Evolutionary conservation across 2,888 invertebrate genomes (phyloP).

Genomic region (Blastobasis adustella): DNA sequence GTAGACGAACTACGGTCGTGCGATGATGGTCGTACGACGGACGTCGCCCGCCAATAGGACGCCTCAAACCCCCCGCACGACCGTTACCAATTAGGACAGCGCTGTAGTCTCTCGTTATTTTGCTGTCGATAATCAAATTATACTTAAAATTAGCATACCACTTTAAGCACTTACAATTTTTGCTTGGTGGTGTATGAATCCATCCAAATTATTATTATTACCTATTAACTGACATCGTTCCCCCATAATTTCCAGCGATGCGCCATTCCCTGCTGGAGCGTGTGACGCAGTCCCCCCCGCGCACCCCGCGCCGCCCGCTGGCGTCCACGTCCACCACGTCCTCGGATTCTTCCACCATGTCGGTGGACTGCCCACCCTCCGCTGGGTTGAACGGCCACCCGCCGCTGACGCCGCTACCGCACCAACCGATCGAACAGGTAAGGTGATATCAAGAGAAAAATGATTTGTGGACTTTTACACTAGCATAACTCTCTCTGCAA

Average conservation of each 20-base stretch:
- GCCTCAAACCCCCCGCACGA: too few relatives aligned
- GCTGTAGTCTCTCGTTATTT: too few relatives aligned
- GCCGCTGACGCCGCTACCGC: constrained; percentile 34
- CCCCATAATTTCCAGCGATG: constrained; percentile 67
- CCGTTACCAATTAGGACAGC: too few relatives aligned
- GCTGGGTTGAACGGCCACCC: constrained; percentile 46
- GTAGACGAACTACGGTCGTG: too few relatives aligned
- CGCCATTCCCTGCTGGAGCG: constrained; percentile 80
- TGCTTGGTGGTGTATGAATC: too few relatives aligned
- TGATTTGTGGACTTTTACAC: neutral
- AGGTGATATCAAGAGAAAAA: neutral
- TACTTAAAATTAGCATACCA: too few relatives aligned
- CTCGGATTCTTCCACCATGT: constrained; percentile 78
- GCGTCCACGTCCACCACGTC: constrained; percentile 80
- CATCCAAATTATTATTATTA: too few relatives aligned
- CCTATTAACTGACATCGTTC: neutral
- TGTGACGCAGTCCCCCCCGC: constrained; percentile 58
- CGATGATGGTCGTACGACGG: too few relatives aligned
- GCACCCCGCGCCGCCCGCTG: constrained; percentile 70
- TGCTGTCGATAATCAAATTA: too few relatives aligned
- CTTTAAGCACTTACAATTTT: too few relatives aligned
- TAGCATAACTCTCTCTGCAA: too few relatives aligned
- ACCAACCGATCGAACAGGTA: constrained; percentile 56
- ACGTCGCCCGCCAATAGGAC: too few relatives aligned
- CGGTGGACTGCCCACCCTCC: constrained; percentile 62